Percentiles rank a stretch among this genome's conserved stretches.
These are phyloP conservation scores for Alouatta palliata DNA, from an alignment of 2,113 vertebrate genomes.

Conservation along the genomic window DNA sequence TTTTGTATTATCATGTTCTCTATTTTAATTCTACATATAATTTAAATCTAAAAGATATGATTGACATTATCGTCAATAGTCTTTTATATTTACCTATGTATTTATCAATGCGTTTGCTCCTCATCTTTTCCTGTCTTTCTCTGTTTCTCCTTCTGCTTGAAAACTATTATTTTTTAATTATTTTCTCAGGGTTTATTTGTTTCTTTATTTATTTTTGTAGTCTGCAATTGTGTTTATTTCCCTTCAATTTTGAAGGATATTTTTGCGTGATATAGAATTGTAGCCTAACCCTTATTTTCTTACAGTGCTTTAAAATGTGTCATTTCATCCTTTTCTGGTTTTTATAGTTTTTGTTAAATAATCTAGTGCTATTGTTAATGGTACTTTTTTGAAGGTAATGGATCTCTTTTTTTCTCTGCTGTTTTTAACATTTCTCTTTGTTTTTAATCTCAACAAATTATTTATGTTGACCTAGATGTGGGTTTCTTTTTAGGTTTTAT, in stretches of 20 bases:
- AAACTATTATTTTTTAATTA: background rate
- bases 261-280: background rate
- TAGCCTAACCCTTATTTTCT: background rate
- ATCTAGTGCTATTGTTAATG: background rate
- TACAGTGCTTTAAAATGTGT: background rate
- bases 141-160: background rate
- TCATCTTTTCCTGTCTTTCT: background rate
- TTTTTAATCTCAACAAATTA: background rate
- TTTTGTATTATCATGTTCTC: background rate
- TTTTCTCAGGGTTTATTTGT: background rate
- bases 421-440: background rate
- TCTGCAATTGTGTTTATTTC: background rate
- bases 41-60: background rate
- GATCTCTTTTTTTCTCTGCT: background rate
- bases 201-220: background rate
- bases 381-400: background rate
- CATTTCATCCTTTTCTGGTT: background rate
- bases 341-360: background rate
- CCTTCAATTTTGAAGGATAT: background rate
- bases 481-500: background rate
- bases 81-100: background rate
- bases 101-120: background rate
- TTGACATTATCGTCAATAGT: background rate
- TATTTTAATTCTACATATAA: background rate
- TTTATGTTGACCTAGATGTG: background rate